Evolutionary conservation across 2,113 vertebrate species (phyloP).

Genomic region (human (Homo sapiens)): GRCh38 chr20:23305001-23305500

Average conservation of each 20-base stretch:
- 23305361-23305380: not conserved
- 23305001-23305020: not conserved
- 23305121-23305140: not conserved
- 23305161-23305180: not conserved
- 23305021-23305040: not conserved
- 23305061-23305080: not conserved
- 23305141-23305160: not conserved
- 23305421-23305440: not conserved
- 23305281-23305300: not conserved
- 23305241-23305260: not conserved
- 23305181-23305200: not conserved
- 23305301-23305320: not conserved
- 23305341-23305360: not conserved
- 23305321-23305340: not conserved
- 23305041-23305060: not conserved
- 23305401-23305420: not conserved
- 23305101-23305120: not conserved
- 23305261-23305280: not conserved
- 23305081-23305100: not conserved
- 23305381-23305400: not conserved
- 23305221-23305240: not conserved
- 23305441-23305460: not conserved
- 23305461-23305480: not conserved
- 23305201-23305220: not conserved
- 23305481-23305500: not conserved